Evolutionary conservation across 1,140 invertebrate genomes (phyloP).

Genomic region (Odontomachus brunneus): DNA sequence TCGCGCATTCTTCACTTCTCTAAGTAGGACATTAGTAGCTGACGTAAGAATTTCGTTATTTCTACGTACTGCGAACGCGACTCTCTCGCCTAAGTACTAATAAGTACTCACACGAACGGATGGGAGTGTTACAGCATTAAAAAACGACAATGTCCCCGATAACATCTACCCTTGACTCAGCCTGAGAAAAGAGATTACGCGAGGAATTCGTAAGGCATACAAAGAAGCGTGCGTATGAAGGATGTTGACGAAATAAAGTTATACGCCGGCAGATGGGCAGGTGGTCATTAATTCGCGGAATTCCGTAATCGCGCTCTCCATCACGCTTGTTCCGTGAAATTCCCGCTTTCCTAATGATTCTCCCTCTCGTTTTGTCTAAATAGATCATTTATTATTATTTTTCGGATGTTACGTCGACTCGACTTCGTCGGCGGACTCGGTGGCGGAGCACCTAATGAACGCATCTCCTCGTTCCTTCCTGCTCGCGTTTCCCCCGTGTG

Average conservation of each 20-base stretch:
- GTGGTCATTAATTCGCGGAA: too few species aligned
- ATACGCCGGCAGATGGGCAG: too few species aligned
- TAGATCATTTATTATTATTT: constrained; percentile 2
- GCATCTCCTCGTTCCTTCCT: constrained; percentile 1
- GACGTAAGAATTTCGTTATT: constrained; percentile 3
- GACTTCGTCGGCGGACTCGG: background rate
- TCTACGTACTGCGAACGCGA: background rate
- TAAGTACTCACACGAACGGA: background rate
- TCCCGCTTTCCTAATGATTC: background rate
- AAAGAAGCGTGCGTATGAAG: too few species aligned
- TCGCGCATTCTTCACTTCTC: background rate
- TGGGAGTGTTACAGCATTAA: background rate
- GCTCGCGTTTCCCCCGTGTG: constrained; percentile 41
- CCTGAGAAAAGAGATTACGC: too few species aligned
- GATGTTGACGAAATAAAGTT: too few species aligned
- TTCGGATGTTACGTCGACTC: background rate
- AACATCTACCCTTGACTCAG: background rate
- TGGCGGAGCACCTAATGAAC: background rate
- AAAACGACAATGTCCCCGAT: background rate
- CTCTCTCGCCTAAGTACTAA: background rate
- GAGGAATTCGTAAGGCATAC: too few species aligned
- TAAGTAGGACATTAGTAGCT: constrained; percentile 1
- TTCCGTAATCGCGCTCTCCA: too few species aligned
- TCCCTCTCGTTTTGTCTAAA: background rate
- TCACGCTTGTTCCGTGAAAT: too few species aligned